Evolutionary conservation across 1,140 invertebrate species (phyloP), one percentile per base, ranked within the genome.

Genomic region (Procambarus virginalis): DNA sequence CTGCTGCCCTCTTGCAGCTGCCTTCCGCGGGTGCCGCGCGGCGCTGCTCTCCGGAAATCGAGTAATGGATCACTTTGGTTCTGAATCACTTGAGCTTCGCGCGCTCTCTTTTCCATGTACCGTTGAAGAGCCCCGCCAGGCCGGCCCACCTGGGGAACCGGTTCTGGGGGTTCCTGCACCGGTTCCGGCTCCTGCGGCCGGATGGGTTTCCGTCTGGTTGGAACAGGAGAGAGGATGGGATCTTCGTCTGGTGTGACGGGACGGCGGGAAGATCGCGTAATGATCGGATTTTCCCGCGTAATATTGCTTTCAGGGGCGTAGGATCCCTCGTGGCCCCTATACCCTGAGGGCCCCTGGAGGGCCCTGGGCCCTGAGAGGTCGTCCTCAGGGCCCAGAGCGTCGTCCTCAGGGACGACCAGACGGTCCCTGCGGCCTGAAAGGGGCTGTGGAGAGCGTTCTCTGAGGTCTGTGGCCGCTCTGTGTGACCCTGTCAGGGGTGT

Each of bases 231-330:
- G 64, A 70, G 20, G 22, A 70, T 22, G 10, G 58, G 55, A 34
- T 85, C 91, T 34, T 91, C 76, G 73, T 91, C 84, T 20, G 10
- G 73, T 80, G 55, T 82, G 70, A 3, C 68, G 76, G 34, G 17
- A 58, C 34, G 76, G 55, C 60, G n/a, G 34, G 58, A 64, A 46
- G 45, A 49, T 17, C 46, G 76, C 22, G 70, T 64, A 14, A 78
- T 34, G 14, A 46, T 58, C 46, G 3, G 20, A 51, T n/a, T 64
- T 9, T 60, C n/a, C 55, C 34, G 55, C 55, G 73, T 55, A 51
- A 58, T 76, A 12, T 55, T 55, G 12, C 8, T 55, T 17, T 64
- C 60, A 20, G 60, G 60, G 17, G 4, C 60, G 17, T 64, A 64
- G 17, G 60, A 17, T 4, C 60, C 17, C 10, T 64, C 60, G 3